These are phyloP conservation scores for Hesperia comma DNA, from an alignment of 2,888 invertebrate genomes.

Conservation along the genomic window DNA sequence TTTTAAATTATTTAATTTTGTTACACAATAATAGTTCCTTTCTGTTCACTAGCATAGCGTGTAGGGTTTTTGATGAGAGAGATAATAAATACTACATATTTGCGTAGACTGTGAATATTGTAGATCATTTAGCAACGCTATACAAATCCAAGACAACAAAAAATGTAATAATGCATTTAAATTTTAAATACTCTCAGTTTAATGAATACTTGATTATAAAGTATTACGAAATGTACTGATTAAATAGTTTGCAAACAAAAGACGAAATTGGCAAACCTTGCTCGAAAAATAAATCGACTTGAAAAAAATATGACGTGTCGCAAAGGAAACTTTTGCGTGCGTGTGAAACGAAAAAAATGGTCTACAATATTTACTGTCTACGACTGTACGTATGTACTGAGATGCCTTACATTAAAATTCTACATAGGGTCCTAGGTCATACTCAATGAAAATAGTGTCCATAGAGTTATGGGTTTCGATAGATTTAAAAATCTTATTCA, in stretches of 20 bases:
- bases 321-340: too few species aligned
- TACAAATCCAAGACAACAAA: too few species aligned
- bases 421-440: slow-evolving; percentile 17
- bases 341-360: too few species aligned
- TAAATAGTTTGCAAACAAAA: too few species aligned
- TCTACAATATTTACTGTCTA: not conserved
- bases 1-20: slow-evolving; percentile 28
- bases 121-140: not conserved
- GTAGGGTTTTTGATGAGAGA: slow-evolving; percentile 14
- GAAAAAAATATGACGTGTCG: too few species aligned
- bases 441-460: slow-evolving; percentile 22
- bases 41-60: slow-evolving; percentile 24
- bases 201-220: too few species aligned
- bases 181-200: too few species aligned
- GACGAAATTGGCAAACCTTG: too few species aligned
- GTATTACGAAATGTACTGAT: too few species aligned
- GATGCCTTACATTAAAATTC: slow-evolving; percentile 33
- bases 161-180: too few species aligned
- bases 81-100: not conserved
- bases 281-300: too few species aligned
- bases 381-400: slow-evolving; percentile 19
- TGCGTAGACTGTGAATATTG: not conserved
- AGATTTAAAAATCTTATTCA: slow-evolving; percentile 20
- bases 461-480: slow-evolving; percentile 31
- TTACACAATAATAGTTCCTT: slow-evolving; percentile 26